These are phyloP conservation scores for Loriculus beryllinus DNA, from an alignment of 2,797 vertebrate genomes.

Conservation along the genomic window DNA sequence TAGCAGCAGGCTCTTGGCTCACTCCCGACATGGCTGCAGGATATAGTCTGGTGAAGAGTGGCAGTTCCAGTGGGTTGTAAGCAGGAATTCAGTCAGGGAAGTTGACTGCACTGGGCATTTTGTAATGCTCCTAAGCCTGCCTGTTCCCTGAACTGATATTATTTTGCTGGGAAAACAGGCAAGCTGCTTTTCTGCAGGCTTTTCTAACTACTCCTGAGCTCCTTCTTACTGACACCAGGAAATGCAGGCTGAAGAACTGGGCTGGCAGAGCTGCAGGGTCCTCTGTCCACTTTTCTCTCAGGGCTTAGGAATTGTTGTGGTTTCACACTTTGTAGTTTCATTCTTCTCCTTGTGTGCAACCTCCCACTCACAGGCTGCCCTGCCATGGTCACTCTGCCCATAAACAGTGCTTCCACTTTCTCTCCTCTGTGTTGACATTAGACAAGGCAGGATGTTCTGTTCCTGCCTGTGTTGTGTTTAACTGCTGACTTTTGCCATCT, in stretches of 20 bases:
- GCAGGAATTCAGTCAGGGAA: background rate
- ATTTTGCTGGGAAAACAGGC: background rate
- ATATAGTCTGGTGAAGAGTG: background rate
- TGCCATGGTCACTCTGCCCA: background rate
- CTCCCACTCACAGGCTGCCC: background rate
- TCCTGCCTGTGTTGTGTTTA: background rate
- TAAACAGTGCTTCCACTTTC: background rate
- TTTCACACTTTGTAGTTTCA: background rate
- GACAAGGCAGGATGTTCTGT: constrained; percentile 20
- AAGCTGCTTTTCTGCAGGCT: background rate
- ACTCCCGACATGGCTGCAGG: background rate
- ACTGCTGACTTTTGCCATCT: background rate
- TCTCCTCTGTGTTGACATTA: background rate
- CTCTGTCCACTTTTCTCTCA: background rate
- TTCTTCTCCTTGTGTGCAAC: background rate
- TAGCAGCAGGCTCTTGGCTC: background rate
- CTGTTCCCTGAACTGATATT: background rate
- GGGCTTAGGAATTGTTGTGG: background rate
- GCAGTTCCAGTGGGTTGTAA: background rate
- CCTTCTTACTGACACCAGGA: background rate
- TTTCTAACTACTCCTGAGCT: background rate
- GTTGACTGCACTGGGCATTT: background rate
- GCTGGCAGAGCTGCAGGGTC: background rate
- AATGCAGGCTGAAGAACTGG: background rate
- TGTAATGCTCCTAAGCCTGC: background rate